phyloP scores from a whole-genome alignment of 2,888 invertebrate genomes.

The Tubiluchus corallicola region DNA sequence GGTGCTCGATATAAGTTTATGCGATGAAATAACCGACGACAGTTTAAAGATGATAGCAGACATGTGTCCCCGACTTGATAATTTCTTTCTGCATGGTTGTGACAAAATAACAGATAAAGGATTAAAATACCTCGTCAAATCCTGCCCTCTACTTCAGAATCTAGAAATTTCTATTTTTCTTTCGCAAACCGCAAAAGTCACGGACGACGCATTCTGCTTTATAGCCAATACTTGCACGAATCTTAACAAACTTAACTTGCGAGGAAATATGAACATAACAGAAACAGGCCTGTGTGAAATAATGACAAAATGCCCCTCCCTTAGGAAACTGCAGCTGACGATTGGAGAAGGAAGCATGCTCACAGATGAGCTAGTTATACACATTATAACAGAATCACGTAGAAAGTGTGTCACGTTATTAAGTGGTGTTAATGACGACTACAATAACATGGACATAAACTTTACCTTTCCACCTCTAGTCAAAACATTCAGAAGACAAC shows the following conservation, averaged over 20 bases:
- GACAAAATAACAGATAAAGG: neutral
- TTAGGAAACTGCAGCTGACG: neutral
- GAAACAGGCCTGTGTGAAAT: neutral
- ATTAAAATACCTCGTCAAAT: neutral
- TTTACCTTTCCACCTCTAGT: neutral
- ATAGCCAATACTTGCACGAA: neutral
- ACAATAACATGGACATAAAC: no score
- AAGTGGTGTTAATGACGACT: neutral
- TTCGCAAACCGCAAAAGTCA: neutral
- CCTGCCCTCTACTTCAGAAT: neutral
- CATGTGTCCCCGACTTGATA: neutral
- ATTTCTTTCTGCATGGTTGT: neutral
- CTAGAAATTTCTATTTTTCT: neutral
- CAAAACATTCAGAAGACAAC: neutral
- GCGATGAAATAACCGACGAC: neutral
- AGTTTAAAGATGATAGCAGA: neutral
- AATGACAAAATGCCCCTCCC: neutral
- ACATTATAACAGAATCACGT: neutral
- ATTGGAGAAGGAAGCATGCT: neutral
- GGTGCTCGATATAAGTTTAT: neutral
- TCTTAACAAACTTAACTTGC: neutral
- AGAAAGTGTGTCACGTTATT: neutral
- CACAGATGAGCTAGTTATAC: neutral
- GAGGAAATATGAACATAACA: neutral
- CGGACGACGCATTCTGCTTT: neutral